A percentile compares a stretch with the other conserved stretches of the same genome.
Conservation (phyloP, 2,113 vertebrate species). For the Channa maculata region DNA sequence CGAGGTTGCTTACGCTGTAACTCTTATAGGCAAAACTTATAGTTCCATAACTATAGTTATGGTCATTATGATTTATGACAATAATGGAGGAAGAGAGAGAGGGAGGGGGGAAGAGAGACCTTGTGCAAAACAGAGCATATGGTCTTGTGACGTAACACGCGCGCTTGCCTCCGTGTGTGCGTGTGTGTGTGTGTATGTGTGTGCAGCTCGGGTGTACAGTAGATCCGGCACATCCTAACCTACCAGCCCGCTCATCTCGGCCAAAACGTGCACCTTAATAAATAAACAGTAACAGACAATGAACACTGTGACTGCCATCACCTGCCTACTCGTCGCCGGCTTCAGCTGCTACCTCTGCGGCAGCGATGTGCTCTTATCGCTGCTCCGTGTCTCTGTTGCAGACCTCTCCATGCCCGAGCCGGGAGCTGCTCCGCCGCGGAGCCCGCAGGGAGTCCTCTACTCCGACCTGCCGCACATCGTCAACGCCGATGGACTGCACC, state of each 20-base stretch:
- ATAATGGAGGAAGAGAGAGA: slow-evolving; percentile 17
- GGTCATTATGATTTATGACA: not conserved
- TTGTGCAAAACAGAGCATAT: slow-evolving; percentile 44
- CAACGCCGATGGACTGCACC: slow-evolving; percentile 91
- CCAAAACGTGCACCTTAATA: not conserved
- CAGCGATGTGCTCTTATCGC: slow-evolving; percentile 61
- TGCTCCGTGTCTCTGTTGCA: slow-evolving; percentile 72
- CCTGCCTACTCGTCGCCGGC: slow-evolving; percentile 75
- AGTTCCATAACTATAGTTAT: too few relatives aligned
- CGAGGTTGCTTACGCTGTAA: too few relatives aligned
- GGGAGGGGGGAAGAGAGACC: slow-evolving; percentile 4
- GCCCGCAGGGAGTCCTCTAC: slow-evolving; percentile 89
- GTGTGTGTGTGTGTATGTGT: not conserved
- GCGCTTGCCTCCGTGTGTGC: slow-evolving; percentile 10
- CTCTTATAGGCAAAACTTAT: too few relatives aligned
- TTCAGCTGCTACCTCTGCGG: slow-evolving; percentile 74
- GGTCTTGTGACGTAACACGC: slow-evolving; percentile 67
- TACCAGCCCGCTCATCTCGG: not conserved
- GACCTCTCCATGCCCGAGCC: slow-evolving; percentile 89
- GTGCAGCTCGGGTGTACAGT: slow-evolving; percentile 14
- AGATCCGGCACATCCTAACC: not conserved
- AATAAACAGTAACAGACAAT: slow-evolving; percentile 34
- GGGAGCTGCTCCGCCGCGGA: slow-evolving; percentile 83
- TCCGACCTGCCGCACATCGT: slow-evolving; percentile 89
- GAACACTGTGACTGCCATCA: slow-evolving; percentile 56